Evolutionary conservation across 2,888 invertebrate genomes (phyloP).

Genomic region (Nyleta sp.): DNA sequence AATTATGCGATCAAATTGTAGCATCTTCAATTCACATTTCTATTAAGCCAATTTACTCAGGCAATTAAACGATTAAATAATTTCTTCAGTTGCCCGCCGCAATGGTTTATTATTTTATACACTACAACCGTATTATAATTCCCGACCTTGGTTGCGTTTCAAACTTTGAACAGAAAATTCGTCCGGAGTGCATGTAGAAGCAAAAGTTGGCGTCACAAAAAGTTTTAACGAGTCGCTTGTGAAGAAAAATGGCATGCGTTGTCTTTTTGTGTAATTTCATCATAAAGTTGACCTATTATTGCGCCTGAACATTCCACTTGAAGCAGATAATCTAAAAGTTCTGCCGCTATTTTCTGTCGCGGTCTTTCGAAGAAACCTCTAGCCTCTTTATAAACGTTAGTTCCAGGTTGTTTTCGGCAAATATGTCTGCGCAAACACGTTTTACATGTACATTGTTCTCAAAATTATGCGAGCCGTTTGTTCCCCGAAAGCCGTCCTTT

Average conservation of each 20-base stretch:
- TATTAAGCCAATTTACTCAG: no score
- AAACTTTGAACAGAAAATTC: conserved; percentile 38
- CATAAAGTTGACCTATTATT: conserved; percentile 65
- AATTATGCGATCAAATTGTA: no score
- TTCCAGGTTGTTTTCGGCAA: conserved; percentile 57
- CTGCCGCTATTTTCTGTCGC: conserved; percentile 60
- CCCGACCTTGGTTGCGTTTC: conserved; percentile 20
- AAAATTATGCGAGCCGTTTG: conserved; percentile 15
- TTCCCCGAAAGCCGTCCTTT: neutral
- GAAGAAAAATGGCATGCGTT: conserved; percentile 43
- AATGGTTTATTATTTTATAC: neutral
- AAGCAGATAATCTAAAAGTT: conserved; percentile 69
- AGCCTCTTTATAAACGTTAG: conserved; percentile 61
- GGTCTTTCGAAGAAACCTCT: conserved; percentile 69
- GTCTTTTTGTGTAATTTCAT: conserved; percentile 60
- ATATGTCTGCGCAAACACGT: conserved; percentile 63
- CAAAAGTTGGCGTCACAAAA: conserved; percentile 34
- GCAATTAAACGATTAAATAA: no score
- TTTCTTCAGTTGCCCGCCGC: neutral
- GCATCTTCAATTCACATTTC: no score
- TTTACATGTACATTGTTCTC: conserved; percentile 10
- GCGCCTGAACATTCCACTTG: conserved; percentile 62
- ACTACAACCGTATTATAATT: conserved; percentile 6
- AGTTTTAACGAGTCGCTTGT: conserved; percentile 57
- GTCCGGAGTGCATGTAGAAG: conserved; percentile 13